Percentiles rank a stretch among this genome's conserved stretches.
These are phyloP conservation scores for Sus scrofa DNA, from an alignment of 2,113 vertebrate genomes.

Conservation along the genomic window DNA sequence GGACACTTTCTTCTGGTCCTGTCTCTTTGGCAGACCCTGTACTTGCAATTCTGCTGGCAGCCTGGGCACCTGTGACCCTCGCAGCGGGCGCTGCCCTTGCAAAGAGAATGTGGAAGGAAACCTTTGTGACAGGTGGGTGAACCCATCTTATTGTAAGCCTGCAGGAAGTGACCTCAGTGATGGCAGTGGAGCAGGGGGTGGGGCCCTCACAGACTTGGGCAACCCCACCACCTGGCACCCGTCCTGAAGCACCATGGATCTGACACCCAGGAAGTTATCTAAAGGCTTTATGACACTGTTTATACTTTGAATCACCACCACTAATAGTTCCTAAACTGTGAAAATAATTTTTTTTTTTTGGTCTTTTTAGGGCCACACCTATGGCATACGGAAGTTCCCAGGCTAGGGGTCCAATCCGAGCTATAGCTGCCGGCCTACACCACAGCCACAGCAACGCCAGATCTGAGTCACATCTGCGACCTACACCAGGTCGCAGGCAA, in stretches of 20 bases:
- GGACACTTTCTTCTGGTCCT: accelerated
- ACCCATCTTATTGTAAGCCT: accelerated
- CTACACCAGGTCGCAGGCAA: too few relatives aligned
- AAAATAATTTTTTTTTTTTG: not conserved
- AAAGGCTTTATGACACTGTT: not conserved
- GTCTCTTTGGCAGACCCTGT: constrained; percentile 89
- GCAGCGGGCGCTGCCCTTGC: constrained; percentile 92
- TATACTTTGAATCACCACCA: not conserved
- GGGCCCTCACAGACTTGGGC: not conserved
- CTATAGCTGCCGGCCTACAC: too few relatives aligned
- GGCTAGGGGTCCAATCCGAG: too few relatives aligned
- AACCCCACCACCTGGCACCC: not conserved
- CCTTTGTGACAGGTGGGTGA: constrained; percentile 92
- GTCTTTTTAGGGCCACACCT: too few relatives aligned
- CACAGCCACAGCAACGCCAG: too few relatives aligned
- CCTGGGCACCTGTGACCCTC: constrained; percentile 89
- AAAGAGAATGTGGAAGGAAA: constrained; percentile 93
- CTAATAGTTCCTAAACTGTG: not conserved
- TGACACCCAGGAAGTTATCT: not conserved
- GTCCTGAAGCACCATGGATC: not conserved
- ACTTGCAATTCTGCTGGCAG: constrained; percentile 90
- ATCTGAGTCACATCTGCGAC: too few relatives aligned
- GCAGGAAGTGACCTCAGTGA: not conserved
- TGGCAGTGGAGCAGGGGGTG: not conserved
- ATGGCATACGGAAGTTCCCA: too few relatives aligned